Conservation (phyloP, 2,113 vertebrate species). For the Desmodus rotundus region DNA sequence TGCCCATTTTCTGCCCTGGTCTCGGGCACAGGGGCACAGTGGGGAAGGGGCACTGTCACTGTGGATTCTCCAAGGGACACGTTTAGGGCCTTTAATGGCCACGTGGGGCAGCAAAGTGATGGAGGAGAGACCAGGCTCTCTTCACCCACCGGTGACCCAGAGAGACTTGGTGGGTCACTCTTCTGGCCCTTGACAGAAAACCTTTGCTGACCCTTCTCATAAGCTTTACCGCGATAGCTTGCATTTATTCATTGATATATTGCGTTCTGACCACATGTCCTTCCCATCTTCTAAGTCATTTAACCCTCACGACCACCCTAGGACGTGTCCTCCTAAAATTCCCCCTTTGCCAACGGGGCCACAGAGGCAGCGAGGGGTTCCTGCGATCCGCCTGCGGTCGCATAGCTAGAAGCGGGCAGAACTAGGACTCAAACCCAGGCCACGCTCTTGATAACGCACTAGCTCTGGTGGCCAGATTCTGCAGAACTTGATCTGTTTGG, state of each 20-base stretch:
- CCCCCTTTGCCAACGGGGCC: neutral
- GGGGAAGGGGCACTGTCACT: neutral
- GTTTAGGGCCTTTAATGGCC: neutral
- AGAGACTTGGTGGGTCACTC: neutral
- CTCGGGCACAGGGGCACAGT: neutral
- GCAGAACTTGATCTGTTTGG: neutral
- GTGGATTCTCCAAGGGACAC: neutral
- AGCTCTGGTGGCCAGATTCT: neutral
- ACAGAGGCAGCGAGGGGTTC: neutral
- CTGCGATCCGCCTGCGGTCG: neutral
- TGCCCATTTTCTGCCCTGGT: neutral
- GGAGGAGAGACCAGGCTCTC: neutral
- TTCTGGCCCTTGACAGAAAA: neutral
- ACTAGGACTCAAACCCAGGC: too few species aligned
- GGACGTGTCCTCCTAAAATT: neutral
- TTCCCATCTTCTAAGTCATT: neutral
- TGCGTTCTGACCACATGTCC: neutral
- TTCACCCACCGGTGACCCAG: neutral
- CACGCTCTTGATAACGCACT: rapidly evolving
- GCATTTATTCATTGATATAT: rapidly evolving
- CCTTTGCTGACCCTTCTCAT: neutral
- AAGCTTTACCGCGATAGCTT: neutral
- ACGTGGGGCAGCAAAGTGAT: neutral
- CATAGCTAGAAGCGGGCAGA: neutral
- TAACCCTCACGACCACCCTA: neutral